phyloP scores from a whole-genome alignment of 2,113 vertebrate species.

The Gallinago undulata region DNA sequence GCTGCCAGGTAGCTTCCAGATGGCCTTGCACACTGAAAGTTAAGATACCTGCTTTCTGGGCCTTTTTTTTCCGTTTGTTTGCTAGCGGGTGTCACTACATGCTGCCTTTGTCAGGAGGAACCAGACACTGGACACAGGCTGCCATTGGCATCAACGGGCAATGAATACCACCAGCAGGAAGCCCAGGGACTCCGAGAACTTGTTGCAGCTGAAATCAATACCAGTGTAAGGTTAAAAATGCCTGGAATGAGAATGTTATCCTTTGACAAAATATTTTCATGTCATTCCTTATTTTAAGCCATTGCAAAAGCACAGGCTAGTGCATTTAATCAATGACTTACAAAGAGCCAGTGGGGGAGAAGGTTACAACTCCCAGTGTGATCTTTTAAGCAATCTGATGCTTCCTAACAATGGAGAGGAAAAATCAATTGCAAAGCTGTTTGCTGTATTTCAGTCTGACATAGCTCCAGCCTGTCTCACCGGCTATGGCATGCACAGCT shows the following conservation, averaged over 20 bases:
- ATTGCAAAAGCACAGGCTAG: not conserved
- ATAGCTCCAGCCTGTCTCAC: not conserved
- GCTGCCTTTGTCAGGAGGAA: not conserved
- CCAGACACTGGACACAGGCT: not conserved
- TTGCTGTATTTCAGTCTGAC: not conserved
- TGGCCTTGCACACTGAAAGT: slow-evolving; percentile 7
- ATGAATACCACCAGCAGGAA: slow-evolving; percentile 18
- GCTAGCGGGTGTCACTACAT: not conserved
- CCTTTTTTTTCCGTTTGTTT: not conserved
- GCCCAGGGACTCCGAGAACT: not conserved
- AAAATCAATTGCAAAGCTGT: not conserved
- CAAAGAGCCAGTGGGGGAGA: not conserved
- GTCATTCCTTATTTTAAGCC: not conserved
- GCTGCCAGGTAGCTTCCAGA: slow-evolving; percentile 26
- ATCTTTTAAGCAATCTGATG: not conserved
- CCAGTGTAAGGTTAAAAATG: slow-evolving; percentile 1
- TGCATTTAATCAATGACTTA: not conserved
- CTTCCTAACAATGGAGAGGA: not conserved
- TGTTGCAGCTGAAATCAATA: slow-evolving; percentile 61
- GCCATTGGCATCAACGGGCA: not conserved
- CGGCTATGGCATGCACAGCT: not conserved
- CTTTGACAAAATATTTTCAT: slow-evolving; percentile 29
- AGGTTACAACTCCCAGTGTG: not conserved
- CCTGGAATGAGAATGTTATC: not conserved
- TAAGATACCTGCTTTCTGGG: slow-evolving; percentile 28